These are phyloP conservation scores for Triops cancriformis DNA, from an alignment of 1,140 invertebrate species.

Conservation along the genomic window DNA sequence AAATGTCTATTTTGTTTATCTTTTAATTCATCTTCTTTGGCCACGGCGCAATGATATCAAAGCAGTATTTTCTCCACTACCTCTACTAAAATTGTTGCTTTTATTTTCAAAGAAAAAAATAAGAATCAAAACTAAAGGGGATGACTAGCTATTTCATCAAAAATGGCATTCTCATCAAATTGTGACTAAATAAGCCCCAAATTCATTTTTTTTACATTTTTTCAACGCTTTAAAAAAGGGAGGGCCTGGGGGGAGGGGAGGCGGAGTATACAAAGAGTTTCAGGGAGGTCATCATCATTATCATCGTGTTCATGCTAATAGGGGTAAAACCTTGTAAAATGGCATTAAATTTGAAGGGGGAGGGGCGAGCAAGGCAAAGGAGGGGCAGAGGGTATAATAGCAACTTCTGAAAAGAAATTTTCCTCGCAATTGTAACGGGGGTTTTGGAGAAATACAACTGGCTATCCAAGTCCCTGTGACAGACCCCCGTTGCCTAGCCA, in stretches of 20 bases:
- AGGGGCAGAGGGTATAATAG: not conserved
- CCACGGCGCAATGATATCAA: not conserved
- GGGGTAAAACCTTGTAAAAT: not conserved
- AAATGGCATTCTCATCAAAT: not conserved
- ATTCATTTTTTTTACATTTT: not conserved
- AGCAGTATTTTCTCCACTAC: not conserved
- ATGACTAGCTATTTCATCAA: not conserved
- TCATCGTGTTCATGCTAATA: not conserved
- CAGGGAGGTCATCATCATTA: not conserved
- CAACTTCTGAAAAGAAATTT: not conserved
- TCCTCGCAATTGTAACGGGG: not conserved
- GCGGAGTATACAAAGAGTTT: slow-evolving; percentile 3
- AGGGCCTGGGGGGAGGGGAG: not conserved
- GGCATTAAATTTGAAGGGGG: slow-evolving; percentile 3
- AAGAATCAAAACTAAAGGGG: not conserved
- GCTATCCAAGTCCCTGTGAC: not conserved
- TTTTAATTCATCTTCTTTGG: slow-evolving; percentile 9
- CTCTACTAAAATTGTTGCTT: not conserved
- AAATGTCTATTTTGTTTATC: not conserved
- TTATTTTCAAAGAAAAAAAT: not conserved
- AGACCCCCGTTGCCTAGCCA: not conserved
- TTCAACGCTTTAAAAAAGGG: not conserved
- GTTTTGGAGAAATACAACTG: not conserved
- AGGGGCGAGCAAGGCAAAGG: not conserved
- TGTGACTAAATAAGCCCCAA: slow-evolving; percentile 1